Conservation (phyloP, 1,140 invertebrate species). For the Saccostrea glomerata region DNA sequence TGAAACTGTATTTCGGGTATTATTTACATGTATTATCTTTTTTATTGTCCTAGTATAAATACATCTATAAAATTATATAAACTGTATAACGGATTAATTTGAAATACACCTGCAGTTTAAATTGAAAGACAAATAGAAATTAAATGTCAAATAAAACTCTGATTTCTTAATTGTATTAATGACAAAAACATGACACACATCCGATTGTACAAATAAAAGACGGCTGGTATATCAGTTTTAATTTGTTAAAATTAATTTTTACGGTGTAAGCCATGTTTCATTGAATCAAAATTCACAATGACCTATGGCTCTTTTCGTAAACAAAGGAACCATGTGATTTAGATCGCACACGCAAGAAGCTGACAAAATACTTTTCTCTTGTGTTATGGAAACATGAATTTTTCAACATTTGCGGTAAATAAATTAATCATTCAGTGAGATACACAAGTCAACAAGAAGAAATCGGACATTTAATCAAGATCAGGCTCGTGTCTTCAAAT, state of each 20-base stretch:
- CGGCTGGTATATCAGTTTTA: neutral
- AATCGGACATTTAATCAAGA: slow-evolving; percentile 38
- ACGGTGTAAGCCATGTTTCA: slow-evolving; percentile 2
- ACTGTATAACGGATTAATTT: no score
- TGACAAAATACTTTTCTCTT: slow-evolving; percentile 19
- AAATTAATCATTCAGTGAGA: slow-evolving; percentile 22
- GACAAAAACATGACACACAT: no score
- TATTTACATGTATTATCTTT: no score
- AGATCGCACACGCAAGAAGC: neutral
- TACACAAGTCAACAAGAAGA: slow-evolving; percentile 23
- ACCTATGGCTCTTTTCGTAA: neutral
- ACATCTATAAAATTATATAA: no score
- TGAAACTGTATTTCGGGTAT: no score
- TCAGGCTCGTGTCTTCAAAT: slow-evolving; percentile 17
- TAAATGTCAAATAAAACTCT: no score
- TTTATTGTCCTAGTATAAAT: no score
- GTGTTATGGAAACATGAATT: slow-evolving; percentile 6
- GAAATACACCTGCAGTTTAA: no score
- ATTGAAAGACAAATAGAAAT: no score
- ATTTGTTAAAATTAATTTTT: neutral
- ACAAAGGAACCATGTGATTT: slow-evolving; percentile 2
- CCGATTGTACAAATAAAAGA: no score
- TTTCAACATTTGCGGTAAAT: slow-evolving; percentile 36
- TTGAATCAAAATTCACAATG: slow-evolving; percentile 17
- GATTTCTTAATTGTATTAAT: no score